Evolutionary conservation across 2,888 invertebrate genomes (phyloP).

Genomic region (Rhagonycha fulva): DNA sequence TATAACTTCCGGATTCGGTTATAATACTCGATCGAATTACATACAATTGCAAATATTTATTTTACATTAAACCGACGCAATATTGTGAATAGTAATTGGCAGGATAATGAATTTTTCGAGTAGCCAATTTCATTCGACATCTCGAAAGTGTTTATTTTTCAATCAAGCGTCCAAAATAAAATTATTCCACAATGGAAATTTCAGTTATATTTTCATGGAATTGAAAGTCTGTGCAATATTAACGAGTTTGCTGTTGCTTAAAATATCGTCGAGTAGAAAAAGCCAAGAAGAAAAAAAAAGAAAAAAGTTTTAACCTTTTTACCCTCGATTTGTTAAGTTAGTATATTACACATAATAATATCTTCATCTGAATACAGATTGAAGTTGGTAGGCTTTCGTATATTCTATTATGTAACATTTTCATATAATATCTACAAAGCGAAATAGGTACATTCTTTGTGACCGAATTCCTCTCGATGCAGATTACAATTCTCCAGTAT

Average conservation of each 20-base stretch:
- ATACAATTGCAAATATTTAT: not conserved
- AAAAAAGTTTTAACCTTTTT: not conserved
- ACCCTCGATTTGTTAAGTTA: not conserved
- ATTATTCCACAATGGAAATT: not conserved
- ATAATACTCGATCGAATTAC: not conserved
- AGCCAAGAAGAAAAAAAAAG: not conserved
- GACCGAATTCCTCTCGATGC: conserved; percentile 8
- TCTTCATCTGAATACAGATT: not conserved
- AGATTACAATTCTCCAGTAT: not conserved
- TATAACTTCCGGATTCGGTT: conserved; percentile 14
- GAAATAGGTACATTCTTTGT: conserved; percentile 15
- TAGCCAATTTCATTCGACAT: not conserved
- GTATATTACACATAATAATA: not conserved
- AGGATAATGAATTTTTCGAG: not conserved
- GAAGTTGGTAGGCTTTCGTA: not conserved
- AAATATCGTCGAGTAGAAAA: not conserved
- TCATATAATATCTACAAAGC: conserved; percentile 5
- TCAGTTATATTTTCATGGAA: not conserved
- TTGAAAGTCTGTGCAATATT: not conserved
- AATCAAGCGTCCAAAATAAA: not conserved
- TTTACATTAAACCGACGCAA: not conserved
- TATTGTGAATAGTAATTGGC: not conserved
- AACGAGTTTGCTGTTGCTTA: not conserved
- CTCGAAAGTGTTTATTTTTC: not conserved
- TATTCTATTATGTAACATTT: not conserved